Conservation (phyloP, 2,888 invertebrate genomes). For the Polydrusus tereticollis region DNA sequence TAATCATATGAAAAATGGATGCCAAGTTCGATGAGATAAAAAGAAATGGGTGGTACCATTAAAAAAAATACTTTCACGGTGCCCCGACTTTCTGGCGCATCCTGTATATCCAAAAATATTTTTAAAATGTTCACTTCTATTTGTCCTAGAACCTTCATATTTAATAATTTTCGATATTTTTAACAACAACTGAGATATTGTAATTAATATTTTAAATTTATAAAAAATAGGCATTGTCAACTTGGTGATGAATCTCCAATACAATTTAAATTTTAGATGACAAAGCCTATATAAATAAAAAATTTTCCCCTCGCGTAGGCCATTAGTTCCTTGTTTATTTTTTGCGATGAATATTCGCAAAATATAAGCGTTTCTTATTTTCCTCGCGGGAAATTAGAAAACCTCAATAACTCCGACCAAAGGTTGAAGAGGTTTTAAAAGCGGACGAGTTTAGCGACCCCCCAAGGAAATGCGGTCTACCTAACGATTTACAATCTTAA, state of each 20-base stretch:
- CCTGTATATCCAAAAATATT: too few relatives aligned
- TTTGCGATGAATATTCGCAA: slow-evolving; percentile 40
- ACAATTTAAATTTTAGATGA: background rate
- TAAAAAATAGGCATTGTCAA: too few relatives aligned
- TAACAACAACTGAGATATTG: too few relatives aligned
- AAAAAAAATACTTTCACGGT: too few relatives aligned
- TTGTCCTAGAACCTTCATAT: too few relatives aligned
- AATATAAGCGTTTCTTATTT: slow-evolving; percentile 28
- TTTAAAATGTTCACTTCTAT: too few relatives aligned
- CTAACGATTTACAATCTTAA: slow-evolving; percentile 54
- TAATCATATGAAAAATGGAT: too few relatives aligned
- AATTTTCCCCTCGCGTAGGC: background rate
- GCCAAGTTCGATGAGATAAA: too few relatives aligned
- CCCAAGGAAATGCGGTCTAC: background rate
- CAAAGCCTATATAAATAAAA: background rate
- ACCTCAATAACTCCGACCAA: slow-evolving; percentile 22
- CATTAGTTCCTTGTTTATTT: slow-evolving; percentile 9
- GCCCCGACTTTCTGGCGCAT: too few relatives aligned
- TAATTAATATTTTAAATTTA: too few relatives aligned
- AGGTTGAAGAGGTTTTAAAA: slow-evolving; percentile 27
- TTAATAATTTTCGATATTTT: too few relatives aligned
- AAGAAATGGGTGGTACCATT: too few relatives aligned
- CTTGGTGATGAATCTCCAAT: background rate
- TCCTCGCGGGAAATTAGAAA: slow-evolving; percentile 36
- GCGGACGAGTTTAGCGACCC: slow-evolving; percentile 16